Percentiles rank a stretch among this genome's conserved stretches.
These are phyloP conservation scores for Sciaenops ocellatus DNA, from an alignment of 2,797 vertebrate species.

Conservation along the genomic window DNA sequence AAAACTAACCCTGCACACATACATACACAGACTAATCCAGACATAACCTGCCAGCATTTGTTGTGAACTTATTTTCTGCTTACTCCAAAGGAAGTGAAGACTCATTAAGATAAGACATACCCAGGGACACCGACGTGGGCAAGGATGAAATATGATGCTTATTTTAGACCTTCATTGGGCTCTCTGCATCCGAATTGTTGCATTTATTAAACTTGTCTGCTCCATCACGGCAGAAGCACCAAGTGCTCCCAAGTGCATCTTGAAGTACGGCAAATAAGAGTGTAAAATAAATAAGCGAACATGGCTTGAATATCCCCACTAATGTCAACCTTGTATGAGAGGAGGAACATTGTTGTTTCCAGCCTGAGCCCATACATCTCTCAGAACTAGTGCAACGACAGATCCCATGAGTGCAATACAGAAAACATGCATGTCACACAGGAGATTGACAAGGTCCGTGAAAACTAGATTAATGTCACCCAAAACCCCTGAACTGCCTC, in stretches of 20 bases:
- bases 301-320: background rate
- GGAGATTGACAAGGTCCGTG: conserved; percentile 24
- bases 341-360: background rate
- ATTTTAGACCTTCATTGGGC: conserved; percentile 54
- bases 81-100: conserved; percentile 41
- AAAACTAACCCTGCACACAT: too few relatives aligned
- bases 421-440: conserved; percentile 4
- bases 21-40: background rate
- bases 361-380: background rate
- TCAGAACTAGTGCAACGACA: conserved; percentile 9
- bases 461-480: conserved; percentile 41
- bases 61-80: conserved; percentile 32
- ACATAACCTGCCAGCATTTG: conserved; percentile 18
- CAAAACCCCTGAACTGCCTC: conserved; percentile 27
- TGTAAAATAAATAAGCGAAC: conserved; percentile 23
- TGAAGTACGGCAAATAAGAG: conserved; percentile 14
- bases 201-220: conserved; percentile 52
- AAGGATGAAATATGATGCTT: conserved; percentile 60
- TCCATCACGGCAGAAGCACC: conserved; percentile 15
- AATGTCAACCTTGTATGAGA: background rate
- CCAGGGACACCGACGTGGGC: conserved; percentile 49
- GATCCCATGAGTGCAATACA: background rate
- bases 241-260: conserved; percentile 32
- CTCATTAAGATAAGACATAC: conserved; percentile 60
- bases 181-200: conserved; percentile 34